Evolutionary conservation across 1,140 invertebrate genomes (phyloP).

Genomic region (roundworm (Caenorhabditis elegans)): DNA sequence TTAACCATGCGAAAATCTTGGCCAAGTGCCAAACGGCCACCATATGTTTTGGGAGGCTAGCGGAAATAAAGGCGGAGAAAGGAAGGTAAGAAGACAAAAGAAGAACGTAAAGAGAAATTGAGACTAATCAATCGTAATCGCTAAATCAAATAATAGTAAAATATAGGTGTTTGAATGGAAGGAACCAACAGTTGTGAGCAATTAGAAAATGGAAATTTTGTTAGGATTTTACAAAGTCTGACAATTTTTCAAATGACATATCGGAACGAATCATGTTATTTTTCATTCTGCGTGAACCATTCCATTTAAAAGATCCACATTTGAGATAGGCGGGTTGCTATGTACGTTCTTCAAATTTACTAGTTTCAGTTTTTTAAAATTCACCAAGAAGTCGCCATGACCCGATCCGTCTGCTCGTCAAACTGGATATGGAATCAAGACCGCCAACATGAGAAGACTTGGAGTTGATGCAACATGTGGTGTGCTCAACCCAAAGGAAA

Average conservation of each 20-base stretch:
- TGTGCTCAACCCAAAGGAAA: conserved; percentile 39
- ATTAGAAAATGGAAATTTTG: no score
- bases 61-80: not conserved
- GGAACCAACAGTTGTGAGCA: no score
- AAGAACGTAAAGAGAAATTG: not conserved
- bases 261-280: no score
- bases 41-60: not conserved
- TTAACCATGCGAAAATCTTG: conserved; percentile 7
- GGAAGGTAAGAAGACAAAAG: not conserved
- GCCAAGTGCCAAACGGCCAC: not conserved
- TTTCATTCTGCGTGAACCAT: no score
- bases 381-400: no score
- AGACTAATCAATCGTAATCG: conserved; percentile 24
- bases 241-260: no score
- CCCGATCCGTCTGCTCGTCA: conserved; percentile 33
- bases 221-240: no score
- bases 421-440: conserved; percentile 43
- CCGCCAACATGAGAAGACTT: conserved; percentile 33
- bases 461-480: conserved; percentile 34
- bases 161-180: no score
- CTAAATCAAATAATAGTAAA: not conserved
- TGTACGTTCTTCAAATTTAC: no score
- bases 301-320: no score
- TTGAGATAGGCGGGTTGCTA: no score
- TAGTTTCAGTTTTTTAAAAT: no score